Percentiles rank a stretch among this genome's conserved stretches.
These are phyloP conservation scores for Redunca redunca DNA, from an alignment of 2,113 vertebrate species.

Conservation along the genomic window DNA sequence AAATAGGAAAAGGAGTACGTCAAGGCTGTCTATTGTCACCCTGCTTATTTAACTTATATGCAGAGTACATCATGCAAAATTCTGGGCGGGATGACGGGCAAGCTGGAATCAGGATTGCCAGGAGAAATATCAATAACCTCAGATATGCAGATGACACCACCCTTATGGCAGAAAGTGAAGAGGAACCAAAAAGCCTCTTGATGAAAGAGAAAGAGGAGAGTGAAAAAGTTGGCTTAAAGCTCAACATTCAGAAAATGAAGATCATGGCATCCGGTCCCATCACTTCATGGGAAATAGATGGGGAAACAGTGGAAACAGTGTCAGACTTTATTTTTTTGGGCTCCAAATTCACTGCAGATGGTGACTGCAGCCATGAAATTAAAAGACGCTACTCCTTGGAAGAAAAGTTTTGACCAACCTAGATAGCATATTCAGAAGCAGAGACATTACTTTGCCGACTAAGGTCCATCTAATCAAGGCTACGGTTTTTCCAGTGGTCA, in stretches of 20 bases:
- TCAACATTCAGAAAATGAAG: not conserved
- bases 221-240: not conserved
- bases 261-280: not conserved
- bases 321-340: not conserved
- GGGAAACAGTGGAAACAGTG: not conserved
- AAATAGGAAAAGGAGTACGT: rapidly evolving
- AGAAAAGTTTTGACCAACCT: not conserved
- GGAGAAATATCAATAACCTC: not conserved
- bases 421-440: not conserved
- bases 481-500: not conserved
- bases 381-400: not conserved
- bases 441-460: not conserved
- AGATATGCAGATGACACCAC: not conserved
- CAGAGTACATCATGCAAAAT: not conserved
- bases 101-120: not conserved
- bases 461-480: not conserved
- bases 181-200: not conserved
- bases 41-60: not conserved
- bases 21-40: not conserved
- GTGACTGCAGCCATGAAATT: not conserved
- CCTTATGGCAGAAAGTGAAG: not conserved
- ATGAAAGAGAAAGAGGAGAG: not conserved
- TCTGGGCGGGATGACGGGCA: not conserved
- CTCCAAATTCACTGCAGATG: not conserved
- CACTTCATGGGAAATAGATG: not conserved